phyloP scores from a whole-genome alignment of 1,140 invertebrate species.

The Lordiphosa stackelbergi region DNA sequence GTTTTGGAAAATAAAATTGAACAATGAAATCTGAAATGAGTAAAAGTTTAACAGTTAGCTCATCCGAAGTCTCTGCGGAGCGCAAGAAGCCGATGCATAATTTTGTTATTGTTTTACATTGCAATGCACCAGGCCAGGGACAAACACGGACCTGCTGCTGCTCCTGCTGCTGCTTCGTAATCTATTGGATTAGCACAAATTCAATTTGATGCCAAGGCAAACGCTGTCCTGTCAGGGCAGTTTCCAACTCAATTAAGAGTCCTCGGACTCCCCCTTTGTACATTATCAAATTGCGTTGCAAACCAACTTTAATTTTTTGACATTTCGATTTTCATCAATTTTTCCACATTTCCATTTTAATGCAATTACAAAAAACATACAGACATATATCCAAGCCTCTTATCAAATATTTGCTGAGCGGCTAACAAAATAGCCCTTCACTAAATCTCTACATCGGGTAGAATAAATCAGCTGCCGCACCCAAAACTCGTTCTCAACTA shows the following conservation, averaged over 20 bases:
- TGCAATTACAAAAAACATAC: constrained; percentile 16
- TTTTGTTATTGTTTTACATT: constrained; percentile 71
- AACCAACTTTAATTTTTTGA: constrained; percentile 21
- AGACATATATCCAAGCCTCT: constrained; percentile 7
- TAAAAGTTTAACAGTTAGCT: neutral
- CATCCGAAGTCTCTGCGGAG: constrained; percentile 6
- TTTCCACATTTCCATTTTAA: constrained; percentile 20
- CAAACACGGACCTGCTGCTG: constrained; percentile 13
- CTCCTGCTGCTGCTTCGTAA: constrained; percentile 52
- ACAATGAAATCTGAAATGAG: neutral
- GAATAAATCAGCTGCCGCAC: constrained; percentile 47
- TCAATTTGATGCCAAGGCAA: constrained; percentile 56
- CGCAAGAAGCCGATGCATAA: constrained; percentile 36
- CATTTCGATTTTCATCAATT: constrained; percentile 22
- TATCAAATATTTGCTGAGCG: constrained; percentile 56
- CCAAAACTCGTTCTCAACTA: constrained; percentile 6
- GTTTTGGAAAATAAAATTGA: constrained; percentile 16
- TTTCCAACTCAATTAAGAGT: constrained; percentile 58
- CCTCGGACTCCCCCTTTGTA: constrained; percentile 18
- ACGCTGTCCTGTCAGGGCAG: constrained; percentile 27
- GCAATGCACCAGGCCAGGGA: constrained; percentile 33
- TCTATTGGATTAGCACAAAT: constrained; percentile 70
- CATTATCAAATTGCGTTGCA: constrained; percentile 35
- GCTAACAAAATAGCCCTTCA: constrained; percentile 60
- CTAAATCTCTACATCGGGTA: constrained; percentile 59